Conservation (phyloP, 2,888 invertebrate genomes). For the Leuctra nigra region DNA sequence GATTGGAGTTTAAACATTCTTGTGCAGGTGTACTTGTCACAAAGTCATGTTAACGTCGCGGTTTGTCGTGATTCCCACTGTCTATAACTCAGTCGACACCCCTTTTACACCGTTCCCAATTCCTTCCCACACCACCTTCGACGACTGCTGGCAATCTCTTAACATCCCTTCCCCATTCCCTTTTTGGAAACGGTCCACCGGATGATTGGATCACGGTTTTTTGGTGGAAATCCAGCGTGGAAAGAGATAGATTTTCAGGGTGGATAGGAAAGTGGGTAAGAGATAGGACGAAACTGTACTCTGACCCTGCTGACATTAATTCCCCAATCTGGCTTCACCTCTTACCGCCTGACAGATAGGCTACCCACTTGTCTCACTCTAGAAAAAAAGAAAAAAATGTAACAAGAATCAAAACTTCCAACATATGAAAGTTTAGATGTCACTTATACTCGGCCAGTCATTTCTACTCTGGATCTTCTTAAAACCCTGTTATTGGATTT, state of each 20-base stretch:
- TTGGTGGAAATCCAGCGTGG: slow-evolving; percentile 17
- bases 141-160: slow-evolving; percentile 8
- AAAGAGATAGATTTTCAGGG: slow-evolving; percentile 3
- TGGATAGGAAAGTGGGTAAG: slow-evolving; percentile 8
- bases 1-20: too few species aligned
- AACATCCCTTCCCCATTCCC: slow-evolving; percentile 2
- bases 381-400: neutral
- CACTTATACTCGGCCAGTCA: too few species aligned
- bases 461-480: neutral
- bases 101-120: neutral
- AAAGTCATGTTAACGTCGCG: slow-evolving; percentile 9
- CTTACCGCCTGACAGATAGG: slow-evolving; percentile 22
- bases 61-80: slow-evolving; percentile 5
- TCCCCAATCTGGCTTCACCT: slow-evolving; percentile 26
- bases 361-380: slow-evolving; percentile 5
- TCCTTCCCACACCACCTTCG: neutral
- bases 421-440: slow-evolving; percentile 6
- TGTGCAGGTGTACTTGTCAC: too few species aligned
- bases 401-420: slow-evolving; percentile 10
- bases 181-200: slow-evolving; percentile 8
- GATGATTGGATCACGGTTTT: slow-evolving; percentile 18
- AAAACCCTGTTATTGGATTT: neutral
- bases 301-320: slow-evolving; percentile 27
- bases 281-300: slow-evolving; percentile 12
- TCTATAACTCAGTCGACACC: slow-evolving; percentile 4